These are phyloP conservation scores for Idaea dimidiata DNA, from an alignment of 2,888 invertebrate species.

Conservation along the genomic window DNA sequence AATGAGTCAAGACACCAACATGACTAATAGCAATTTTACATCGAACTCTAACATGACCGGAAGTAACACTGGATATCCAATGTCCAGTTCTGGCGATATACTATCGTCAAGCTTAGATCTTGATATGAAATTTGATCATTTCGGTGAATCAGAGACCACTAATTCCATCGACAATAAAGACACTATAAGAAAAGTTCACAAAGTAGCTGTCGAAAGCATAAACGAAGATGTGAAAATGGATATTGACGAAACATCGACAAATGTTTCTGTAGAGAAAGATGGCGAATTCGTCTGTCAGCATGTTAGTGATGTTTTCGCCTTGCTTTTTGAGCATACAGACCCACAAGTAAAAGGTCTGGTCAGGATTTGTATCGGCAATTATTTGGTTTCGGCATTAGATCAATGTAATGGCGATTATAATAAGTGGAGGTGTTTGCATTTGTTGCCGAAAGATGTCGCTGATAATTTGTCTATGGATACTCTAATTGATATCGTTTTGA, in stretches of 20 bases:
- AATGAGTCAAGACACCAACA: slow-evolving; percentile 65
- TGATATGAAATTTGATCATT: slow-evolving; percentile 84
- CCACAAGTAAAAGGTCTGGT: slow-evolving; percentile 90
- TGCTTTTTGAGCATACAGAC: slow-evolving; percentile 87
- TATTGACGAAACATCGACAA: slow-evolving; percentile 36
- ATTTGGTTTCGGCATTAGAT: slow-evolving; percentile 82
- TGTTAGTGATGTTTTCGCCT: slow-evolving; percentile 84
- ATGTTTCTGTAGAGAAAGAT: slow-evolving; percentile 26
- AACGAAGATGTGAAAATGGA: slow-evolving; percentile 49
- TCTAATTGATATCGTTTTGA: slow-evolving; percentile 76
- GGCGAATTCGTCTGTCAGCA: slow-evolving; percentile 76
- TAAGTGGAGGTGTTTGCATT: slow-evolving; percentile 66
- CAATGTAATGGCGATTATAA: slow-evolving; percentile 79
- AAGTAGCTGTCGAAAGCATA: slow-evolving; percentile 39
- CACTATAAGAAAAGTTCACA: slow-evolving; percentile 48
- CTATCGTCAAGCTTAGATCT: slow-evolving; percentile 70
- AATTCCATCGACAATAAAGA: slow-evolving; percentile 42
- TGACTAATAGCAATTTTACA: slow-evolving; percentile 71
- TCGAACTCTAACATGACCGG: slow-evolving; percentile 70
- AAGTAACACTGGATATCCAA: slow-evolving; percentile 70
- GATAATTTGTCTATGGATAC: slow-evolving; percentile 65
- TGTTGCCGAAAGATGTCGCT: slow-evolving; percentile 58
- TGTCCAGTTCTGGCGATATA: slow-evolving; percentile 67
- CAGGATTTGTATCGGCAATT: slow-evolving; percentile 84
- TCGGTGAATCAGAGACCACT: slow-evolving; percentile 71